Evolutionary conservation across 2,113 vertebrate species (phyloP).

Genomic region (Ovibos moschatus): DNA sequence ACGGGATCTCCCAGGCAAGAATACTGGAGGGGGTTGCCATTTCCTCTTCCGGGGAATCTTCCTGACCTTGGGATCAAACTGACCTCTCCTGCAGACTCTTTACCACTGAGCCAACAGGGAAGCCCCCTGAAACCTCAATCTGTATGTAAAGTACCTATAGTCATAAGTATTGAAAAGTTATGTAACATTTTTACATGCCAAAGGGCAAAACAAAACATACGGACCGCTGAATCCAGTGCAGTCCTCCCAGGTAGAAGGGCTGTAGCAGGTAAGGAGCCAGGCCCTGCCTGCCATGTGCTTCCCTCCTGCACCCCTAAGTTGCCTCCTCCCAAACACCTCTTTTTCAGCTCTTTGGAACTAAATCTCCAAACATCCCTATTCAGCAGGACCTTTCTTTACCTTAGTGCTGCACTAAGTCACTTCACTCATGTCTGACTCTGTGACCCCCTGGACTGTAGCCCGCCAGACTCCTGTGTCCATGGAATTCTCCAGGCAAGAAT

Average conservation of each 20-base stretch:
- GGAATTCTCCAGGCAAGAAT: background rate
- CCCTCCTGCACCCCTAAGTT: no score
- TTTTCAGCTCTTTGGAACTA: background rate
- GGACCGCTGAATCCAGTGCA: fast-evolving
- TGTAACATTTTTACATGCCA: background rate
- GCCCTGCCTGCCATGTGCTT: background rate
- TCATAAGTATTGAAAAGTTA: background rate
- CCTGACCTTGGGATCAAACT: background rate
- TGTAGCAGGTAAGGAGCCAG: background rate
- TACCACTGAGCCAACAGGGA: background rate
- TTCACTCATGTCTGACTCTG: background rate
- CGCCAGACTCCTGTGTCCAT: background rate
- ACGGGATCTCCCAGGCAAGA: background rate
- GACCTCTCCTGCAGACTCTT: background rate
- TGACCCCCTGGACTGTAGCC: background rate
- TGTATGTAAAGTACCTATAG: background rate
- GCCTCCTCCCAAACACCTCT: background rate
- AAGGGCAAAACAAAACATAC: background rate
- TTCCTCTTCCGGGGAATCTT: background rate
- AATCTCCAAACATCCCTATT: background rate
- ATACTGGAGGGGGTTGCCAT: background rate
- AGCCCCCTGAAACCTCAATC: background rate
- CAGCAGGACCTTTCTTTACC: background rate
- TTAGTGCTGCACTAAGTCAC: background rate
- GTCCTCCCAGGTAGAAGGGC: no score